phyloP scores from a whole-genome alignment of 2,888 invertebrate genomes.

The Phengaris arion region DNA sequence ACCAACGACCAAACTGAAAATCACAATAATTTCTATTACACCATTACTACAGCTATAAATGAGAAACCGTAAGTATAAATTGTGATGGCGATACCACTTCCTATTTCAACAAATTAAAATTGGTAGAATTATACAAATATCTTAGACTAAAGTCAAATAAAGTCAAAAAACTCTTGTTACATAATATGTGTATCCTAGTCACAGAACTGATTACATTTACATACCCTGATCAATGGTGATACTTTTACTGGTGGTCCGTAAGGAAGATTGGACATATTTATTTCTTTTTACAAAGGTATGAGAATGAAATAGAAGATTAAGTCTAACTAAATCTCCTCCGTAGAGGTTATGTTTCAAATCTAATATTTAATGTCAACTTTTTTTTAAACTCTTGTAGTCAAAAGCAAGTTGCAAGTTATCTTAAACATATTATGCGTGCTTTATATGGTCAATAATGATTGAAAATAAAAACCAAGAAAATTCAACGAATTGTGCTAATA shows the following conservation, averaged over 20 bases:
- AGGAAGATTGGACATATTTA: constrained; percentile 68
- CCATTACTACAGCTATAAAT: background rate
- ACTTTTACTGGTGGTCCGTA: constrained; percentile 86
- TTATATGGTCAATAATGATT: no score
- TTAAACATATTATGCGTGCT: no score
- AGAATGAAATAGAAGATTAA: constrained; percentile 54
- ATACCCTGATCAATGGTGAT: constrained; percentile 89
- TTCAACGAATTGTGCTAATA: no score
- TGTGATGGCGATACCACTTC: background rate
- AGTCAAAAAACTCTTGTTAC: constrained; percentile 52
- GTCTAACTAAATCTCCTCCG: constrained; percentile 46
- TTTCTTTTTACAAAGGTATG: constrained; percentile 43
- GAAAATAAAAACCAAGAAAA: no score
- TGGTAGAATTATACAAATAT: background rate
- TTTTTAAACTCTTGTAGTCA: background rate
- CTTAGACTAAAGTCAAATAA: constrained; percentile 1
- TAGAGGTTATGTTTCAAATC: constrained; percentile 46
- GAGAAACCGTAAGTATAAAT: background rate
- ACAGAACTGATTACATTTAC: constrained; percentile 38
- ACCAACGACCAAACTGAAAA: constrained; percentile 89
- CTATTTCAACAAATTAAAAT: constrained; percentile 21
- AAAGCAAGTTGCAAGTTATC: no score
- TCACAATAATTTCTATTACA: background rate
- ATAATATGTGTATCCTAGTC: constrained; percentile 47
- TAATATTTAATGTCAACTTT: background rate